Conservation (phyloP, 2,113 vertebrate species). For the Podilymbus podiceps region DNA sequence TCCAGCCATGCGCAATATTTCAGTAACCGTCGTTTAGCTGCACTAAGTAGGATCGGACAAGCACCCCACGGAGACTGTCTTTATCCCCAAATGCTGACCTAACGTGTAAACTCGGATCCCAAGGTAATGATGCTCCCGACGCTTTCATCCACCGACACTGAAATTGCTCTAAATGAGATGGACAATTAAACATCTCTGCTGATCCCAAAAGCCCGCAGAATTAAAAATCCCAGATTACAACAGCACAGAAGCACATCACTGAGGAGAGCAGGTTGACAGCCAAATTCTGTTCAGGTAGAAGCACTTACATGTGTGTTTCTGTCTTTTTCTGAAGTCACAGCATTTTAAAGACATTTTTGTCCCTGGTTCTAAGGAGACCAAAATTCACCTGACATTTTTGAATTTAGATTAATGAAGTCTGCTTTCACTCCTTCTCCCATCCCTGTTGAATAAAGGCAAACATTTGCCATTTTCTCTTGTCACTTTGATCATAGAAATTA, state of each 20-base stretch:
- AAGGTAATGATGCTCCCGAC: fast-evolving
- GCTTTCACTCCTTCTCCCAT: neutral
- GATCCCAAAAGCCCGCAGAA: neutral
- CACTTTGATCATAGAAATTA: neutral
- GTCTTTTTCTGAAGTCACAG: neutral
- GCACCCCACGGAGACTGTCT: neutral
- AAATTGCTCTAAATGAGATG: neutral
- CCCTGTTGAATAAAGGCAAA: neutral
- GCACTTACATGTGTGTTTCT: neutral
- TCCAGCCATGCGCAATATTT: neutral
- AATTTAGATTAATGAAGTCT: neutral
- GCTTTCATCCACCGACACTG: neutral
- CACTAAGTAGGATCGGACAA: neutral
- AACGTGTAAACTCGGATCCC: neutral
- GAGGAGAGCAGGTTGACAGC: neutral
- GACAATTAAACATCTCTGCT: neutral
- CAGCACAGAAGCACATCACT: neutral
- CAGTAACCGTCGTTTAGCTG: neutral
- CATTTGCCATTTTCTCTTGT: neutral
- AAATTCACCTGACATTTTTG: neutral
- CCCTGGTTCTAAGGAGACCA: neutral
- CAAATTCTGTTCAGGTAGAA: neutral
- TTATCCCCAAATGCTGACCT: neutral
- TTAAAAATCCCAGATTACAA: neutral
- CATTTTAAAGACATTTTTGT: neutral